Evolutionary conservation across 2,888 invertebrate species (phyloP), one percentile per base, ranked within the genome.

Genomic region (Eupithecia inturbata): DNA sequence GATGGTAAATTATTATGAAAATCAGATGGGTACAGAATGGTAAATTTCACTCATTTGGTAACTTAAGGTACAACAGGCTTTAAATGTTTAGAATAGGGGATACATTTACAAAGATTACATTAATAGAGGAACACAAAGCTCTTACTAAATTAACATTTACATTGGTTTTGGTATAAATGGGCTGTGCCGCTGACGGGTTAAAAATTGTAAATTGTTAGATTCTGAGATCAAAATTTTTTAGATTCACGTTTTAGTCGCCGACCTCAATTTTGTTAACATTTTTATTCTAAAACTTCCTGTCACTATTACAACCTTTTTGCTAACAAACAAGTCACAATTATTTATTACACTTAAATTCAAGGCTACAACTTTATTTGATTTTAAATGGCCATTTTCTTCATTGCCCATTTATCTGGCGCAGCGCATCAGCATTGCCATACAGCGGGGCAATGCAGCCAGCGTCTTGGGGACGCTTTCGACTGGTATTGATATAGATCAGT

Each of bases 121-220:
- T 39, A 73, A 84, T 85, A 90, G 85, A 93, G 93, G 92, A 93
- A 93, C 94, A 93, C 90, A 85, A 90, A 92, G 90, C 88, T 78
- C 82, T 77, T 78, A 81, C 19, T 36, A 80, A 78, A 80, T 85
- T 87, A 88, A 90, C 88, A 60, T 90, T 91, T 90, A 91, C 90
- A 92, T 89, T 89, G 88, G 86, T 89, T 94, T 94, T 94, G 94
- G 93, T 94, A 91, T 91, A 88, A 82, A 81, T 87, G 87, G 88
- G 87, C 86, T 84, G 87, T 77, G 79, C 86, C 89, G 88, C 87
- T 87, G 82, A 81, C 83, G 86, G 53, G 70, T 70, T 68, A 73
- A 85, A 70, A 71, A 82, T 81, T 80, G 28, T 82, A 80, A 79
- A 80, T 74, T 82, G 81, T 83, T 82, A 83, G 82, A 85, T 82